Evolutionary conservation across 1,140 invertebrate species (phyloP).

Genomic region (Dreissena polymorpha): DNA sequence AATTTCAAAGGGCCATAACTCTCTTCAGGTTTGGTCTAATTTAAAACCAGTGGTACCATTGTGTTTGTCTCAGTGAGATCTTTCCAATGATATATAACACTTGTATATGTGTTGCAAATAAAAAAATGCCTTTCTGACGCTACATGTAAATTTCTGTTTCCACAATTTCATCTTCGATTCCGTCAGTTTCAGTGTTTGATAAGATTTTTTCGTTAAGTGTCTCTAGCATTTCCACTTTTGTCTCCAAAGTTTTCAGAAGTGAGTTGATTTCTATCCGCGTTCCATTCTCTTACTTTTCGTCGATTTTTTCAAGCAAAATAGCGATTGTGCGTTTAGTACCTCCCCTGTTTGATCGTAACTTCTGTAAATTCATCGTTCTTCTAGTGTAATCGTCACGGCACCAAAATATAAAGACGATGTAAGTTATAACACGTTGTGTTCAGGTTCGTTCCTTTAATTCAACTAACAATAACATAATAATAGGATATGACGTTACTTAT

Average conservation of each 20-base stretch:
- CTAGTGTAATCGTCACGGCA: not conserved
- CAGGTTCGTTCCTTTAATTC: too few species aligned
- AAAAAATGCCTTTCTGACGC: too few species aligned
- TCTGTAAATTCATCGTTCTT: constrained; percentile 1
- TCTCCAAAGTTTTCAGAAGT: not conserved
- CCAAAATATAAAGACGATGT: not conserved
- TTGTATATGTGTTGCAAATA: too few species aligned
- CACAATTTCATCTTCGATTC: not conserved
- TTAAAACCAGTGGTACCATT: too few species aligned
- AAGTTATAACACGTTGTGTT: too few species aligned
- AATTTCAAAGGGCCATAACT: too few species aligned
- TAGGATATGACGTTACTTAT: too few species aligned
- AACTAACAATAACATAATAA: too few species aligned
- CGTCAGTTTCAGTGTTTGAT: not conserved
- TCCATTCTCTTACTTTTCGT: not conserved
- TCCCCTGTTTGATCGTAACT: not conserved
- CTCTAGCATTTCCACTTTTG: not conserved
- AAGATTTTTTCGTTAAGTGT: not conserved
- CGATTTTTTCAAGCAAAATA: not conserved
- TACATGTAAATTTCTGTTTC: too few species aligned
- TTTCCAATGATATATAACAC: too few species aligned
- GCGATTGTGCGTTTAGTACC: not conserved
- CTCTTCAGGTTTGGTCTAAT: too few species aligned
- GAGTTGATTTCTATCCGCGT: not conserved
- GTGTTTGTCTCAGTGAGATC: too few species aligned